Conservation (phyloP, 1,140 invertebrate species). For the Phenacoccus solenopsis region DNA sequence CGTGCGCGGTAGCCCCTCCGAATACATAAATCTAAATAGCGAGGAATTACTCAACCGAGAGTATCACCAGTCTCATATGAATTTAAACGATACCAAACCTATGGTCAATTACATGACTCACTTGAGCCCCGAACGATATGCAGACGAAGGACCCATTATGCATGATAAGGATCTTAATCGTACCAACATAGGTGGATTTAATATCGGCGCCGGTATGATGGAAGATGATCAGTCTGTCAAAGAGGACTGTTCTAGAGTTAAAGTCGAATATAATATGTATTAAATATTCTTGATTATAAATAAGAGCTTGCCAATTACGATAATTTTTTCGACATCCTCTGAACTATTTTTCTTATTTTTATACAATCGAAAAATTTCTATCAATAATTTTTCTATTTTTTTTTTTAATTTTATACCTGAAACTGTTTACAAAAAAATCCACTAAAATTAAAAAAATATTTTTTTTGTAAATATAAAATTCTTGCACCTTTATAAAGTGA, state of each 20-base stretch:
- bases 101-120: slow-evolving; percentile 10
- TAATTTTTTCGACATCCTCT: no score
- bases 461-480: no score
- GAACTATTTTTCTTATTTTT: no score
- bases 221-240: slow-evolving; percentile 1
- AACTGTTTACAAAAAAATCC: no score
- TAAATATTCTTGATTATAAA: background rate
- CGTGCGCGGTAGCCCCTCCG: background rate
- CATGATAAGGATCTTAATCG: slow-evolving; percentile 4
- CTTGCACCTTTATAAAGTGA: no score
- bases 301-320: no score
- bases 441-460: no score
- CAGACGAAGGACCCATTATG: background rate
- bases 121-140: background rate
- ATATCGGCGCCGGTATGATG: background rate
- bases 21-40: slow-evolving; percentile 8
- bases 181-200: background rate
- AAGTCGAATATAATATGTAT: slow-evolving; percentile 13
- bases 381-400: no score
- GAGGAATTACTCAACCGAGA: slow-evolving; percentile 6
- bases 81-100: slow-evolving; percentile 4
- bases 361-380: no score
- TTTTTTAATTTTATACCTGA: no score
- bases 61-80: background rate
- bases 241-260: background rate